Base-by-base conservation (phyloP, 2,797 vertebrate genomes). In the Microcaecilia unicolor region DNA sequence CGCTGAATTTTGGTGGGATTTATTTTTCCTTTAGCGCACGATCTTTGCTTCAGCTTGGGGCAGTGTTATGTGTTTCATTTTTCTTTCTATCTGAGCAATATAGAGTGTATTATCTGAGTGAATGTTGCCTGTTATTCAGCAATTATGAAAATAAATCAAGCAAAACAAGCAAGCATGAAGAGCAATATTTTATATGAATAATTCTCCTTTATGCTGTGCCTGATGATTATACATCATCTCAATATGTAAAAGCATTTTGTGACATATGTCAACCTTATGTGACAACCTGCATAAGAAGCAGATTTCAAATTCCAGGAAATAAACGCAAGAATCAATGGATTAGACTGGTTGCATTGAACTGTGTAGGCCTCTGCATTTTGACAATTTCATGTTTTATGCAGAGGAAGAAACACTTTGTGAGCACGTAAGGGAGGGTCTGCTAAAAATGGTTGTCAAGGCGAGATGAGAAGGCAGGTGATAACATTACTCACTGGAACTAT, bases 381-480 rank as follows among this genome's bases (percentile, higher is more conserved):
- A 44, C 21, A 31, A 34, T 48, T 39, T 32, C 58, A 65, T 71
- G 61, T 73, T 79, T 79, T 71, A 76, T 74, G 59, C 45, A 73
- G 20, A 59, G 56, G 51, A 28, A 44, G n/a, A n/a, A n/a, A n/a
- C n/a, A n/a, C n/a, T n/a, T n/a, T n/a, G n/a, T n/a, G n/a, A n/a
- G n/a, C n/a, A n/a, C n/a, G n/a, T n/a, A n/a, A n/a, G n/a, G n/a
- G n/a, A n/a, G n/a, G n/a, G n/a, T n/a, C n/a, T n/a, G n/a, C n/a
- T n/a, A n/a, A n/a, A n/a, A n/a, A n/a, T n/a, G n/a, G n/a, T n/a
- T n/a, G n/a, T n/a, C n/a, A n/a, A n/a, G n/a, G n/a, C n/a, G n/a
- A n/a, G n/a, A n/a, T n/a, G n/a, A n/a, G n/a, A n/a, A n/a, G n/a
- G n/a, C n/a, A n/a, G n/a, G n/a, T n/a, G n/a, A n/a, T n/a, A n/a